Base-by-base conservation (phyloP, 2,797 vertebrate species). In the Cryptoblepharus egeriae region DNA sequence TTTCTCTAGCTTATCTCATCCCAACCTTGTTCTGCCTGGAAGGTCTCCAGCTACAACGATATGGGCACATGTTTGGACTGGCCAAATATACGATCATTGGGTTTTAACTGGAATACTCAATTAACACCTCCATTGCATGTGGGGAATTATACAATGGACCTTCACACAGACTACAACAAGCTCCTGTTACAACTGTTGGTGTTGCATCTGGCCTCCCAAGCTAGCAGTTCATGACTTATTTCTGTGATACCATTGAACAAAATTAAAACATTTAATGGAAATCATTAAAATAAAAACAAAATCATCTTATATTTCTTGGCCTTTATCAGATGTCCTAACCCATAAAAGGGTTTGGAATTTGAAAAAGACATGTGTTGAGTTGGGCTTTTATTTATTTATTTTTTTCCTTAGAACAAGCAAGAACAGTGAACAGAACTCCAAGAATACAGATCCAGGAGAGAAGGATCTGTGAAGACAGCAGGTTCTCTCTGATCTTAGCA, bases 191-290 rank as follows among this genome's bases (percentile, higher is more conserved):
- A 4, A 22, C 58, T 64, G 35, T 67, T 28, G 11, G 22, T 82
- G 39, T 42, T 79, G 16, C 15, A 18, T 45, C 80, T 75, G 65
- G 49, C 39, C 80, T 81, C 77, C 61, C 75, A 69, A 61, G 24
- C 39, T 76, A 42, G 45, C 65, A 80, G 22, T 72, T 77, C 1
- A 76, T 78, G 77, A 11, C 1, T 83, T 32, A 64, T 61, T 16
- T 63, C 30, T 79, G 15, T n/a, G 3, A 70, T 82, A 84, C 75
- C 35, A 15, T 79, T 81, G 75, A 37, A 82, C 68, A 74, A 78
- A 76, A 65, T 64, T 81, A 76, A 87, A 79, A 83, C 28, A 32
- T 77, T 26, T 76, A 84, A 55, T 82, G 39, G 75, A 84, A 86
- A 45, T 76, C 55, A 83, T 75, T 28, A 22, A 70, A 81, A 83